Evolutionary conservation across 2,888 invertebrate species (phyloP), one percentile per base, ranked within the genome.

Genomic region (Petrolisthes cinctipes): DNA sequence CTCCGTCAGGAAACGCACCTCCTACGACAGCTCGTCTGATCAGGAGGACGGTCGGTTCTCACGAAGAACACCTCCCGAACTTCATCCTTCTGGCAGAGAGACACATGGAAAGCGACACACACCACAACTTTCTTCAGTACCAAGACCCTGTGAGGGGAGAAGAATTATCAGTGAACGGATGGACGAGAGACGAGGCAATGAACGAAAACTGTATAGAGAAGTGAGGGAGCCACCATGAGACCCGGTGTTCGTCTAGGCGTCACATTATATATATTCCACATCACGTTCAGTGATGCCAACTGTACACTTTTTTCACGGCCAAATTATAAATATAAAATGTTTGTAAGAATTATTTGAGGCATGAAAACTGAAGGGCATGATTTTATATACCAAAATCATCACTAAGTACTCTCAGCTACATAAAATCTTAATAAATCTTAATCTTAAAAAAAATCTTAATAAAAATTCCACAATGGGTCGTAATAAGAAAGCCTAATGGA

Each of bases 1-100:
- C 37, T 56, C 83, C 4, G 82, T 56, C 51, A 79, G 83, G 54
- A 79, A 73, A 78, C 71, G 57, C 14, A 83, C 83, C 23, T 71
- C 80, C 14, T 79, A 80, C 51, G 86, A 87, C 11, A 83, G 83
- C 7, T 79, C 86, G 9, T 87, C 86, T 17, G 61, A 79, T 7
- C 73, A 78, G 53, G 80, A 83, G 54, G 86, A 87, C 0, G n/a
- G 51, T 11, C 53, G 20, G 4, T 80, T 54, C 61, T 9, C 75
- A 53, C 37, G 79, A 4, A 23, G 23, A n/a, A 56, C 80, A 20
- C 6, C 53, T 23, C n/a, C 76, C n/a, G 76, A 75, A n/a, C 14
- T 53, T 14, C 51, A 20, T 4, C 54, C 68, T 6, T 17, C 66
- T 14, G 37, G 37, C 37, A 66, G 82, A 17, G 82, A 57, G 51